These are phyloP conservation scores for Oophaga sylvatica DNA, from an alignment of 2,797 vertebrate species.

Conservation along the genomic window DNA sequence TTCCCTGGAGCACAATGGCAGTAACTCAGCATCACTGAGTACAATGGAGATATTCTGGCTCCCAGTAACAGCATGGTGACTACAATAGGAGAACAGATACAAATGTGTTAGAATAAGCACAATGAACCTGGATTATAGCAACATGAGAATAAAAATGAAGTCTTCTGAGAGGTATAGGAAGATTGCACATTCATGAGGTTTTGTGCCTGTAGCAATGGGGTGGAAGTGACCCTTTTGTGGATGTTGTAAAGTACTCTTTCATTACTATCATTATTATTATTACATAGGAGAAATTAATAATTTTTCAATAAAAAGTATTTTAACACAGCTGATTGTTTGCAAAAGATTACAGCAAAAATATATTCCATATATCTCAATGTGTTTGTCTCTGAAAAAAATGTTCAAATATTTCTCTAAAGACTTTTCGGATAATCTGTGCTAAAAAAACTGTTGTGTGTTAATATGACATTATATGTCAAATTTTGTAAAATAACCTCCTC, in stretches of 20 bases:
- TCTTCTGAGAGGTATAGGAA: not conserved
- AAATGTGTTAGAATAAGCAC: conserved; percentile 31
- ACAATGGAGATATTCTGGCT: conserved; percentile 33
- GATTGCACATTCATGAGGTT: conserved; percentile 15
- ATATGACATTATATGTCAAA: too few relatives aligned
- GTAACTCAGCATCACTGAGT: conserved; percentile 14
- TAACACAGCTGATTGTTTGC: too few relatives aligned
- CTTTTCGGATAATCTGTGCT: too few relatives aligned
- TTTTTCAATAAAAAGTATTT: too few relatives aligned
- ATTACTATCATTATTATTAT: not conserved
- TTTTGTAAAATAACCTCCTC: too few relatives aligned
- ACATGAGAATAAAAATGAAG: conserved; percentile 20
- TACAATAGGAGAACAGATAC: conserved; percentile 17
- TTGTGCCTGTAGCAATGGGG: not conserved
- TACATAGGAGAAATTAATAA: too few relatives aligned
- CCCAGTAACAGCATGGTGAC: conserved; percentile 11
- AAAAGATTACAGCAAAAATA: too few relatives aligned
- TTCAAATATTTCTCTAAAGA: too few relatives aligned
- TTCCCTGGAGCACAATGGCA: conserved; percentile 28
- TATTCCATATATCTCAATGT: too few relatives aligned
- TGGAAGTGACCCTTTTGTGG: not conserved
- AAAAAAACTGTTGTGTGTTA: too few relatives aligned
- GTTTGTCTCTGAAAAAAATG: too few relatives aligned
- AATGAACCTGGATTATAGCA: conserved; percentile 28
- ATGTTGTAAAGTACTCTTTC: not conserved